Conservation (phyloP, 1,140 invertebrate genomes). For the Brachionus manjavacas region DNA sequence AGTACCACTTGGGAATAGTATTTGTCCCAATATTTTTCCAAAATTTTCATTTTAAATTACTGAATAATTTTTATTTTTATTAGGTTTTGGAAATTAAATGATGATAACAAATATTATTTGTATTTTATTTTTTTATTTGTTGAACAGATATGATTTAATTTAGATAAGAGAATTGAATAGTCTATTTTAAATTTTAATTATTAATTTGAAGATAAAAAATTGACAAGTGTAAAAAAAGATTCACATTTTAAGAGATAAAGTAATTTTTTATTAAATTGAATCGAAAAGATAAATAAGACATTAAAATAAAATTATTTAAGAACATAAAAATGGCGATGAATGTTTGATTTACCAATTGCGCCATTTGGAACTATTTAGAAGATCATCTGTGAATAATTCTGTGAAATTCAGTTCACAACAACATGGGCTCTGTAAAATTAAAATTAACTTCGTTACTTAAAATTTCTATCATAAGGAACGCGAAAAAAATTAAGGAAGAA, state of each 20-base stretch:
- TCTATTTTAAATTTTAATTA: background rate
- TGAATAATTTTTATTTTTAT: background rate
- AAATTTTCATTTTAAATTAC: background rate
- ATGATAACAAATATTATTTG: background rate
- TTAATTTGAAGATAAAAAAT: background rate
- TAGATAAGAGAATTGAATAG: background rate
- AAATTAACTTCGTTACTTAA: too few relatives aligned
- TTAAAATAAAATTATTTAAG: background rate
- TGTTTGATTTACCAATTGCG: too few relatives aligned
- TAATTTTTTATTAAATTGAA: background rate
- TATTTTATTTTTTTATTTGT: background rate
- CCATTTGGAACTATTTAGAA: too few relatives aligned
- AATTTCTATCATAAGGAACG: too few relatives aligned
- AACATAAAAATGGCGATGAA: too few relatives aligned
- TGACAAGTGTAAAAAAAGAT: background rate
- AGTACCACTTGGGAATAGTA: slow-evolving; percentile 5
- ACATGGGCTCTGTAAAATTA: too few relatives aligned
- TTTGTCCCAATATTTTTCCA: slow-evolving; percentile 5
- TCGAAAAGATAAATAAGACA: background rate
- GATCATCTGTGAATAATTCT: too few relatives aligned
- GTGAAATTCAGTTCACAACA: too few relatives aligned
- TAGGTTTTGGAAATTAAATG: background rate
- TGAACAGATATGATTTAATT: background rate
- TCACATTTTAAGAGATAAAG: background rate
- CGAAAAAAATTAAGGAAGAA: too few relatives aligned